Percentiles rank a stretch among this genome's conserved stretches.
phyloP scores from a whole-genome alignment of 2,113 vertebrate genomes.

The Chelonoidis abingdonii region DNA sequence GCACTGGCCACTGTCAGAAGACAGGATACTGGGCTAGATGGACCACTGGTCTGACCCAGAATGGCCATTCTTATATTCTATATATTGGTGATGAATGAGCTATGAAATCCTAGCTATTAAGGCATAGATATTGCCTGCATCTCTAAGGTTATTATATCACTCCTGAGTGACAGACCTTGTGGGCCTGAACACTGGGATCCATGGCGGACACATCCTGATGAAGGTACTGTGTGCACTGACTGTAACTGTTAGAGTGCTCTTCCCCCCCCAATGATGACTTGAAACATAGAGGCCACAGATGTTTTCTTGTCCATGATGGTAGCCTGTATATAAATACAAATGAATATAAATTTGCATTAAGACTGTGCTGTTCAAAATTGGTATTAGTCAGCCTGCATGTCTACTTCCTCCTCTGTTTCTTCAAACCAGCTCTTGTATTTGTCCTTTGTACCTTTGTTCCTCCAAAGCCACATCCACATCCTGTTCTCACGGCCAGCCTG shows the following conservation, averaged over 20 bases:
- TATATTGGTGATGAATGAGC: background rate
- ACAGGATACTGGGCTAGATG: too few species aligned
- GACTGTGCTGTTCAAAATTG: background rate
- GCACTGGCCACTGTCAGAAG: too few species aligned
- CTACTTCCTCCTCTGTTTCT: background rate
- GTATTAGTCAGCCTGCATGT: background rate
- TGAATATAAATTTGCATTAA: background rate
- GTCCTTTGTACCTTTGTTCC: background rate
- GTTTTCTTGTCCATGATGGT: background rate
- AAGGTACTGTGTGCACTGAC: background rate
- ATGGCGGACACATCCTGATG: background rate
- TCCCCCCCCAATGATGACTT: background rate
- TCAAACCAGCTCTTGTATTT: background rate
- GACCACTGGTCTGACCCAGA: too few species aligned
- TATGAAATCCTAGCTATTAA: background rate
- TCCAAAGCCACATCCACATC: background rate
- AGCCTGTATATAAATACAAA: background rate
- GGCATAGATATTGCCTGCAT: background rate
- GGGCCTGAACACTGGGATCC: background rate
- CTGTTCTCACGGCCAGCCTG: background rate
- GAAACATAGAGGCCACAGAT: background rate
- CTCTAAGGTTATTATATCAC: fast-evolving
- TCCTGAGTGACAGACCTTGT: background rate
- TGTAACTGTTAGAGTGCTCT: background rate
- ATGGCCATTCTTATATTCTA: background rate